phyloP scores from a whole-genome alignment of 2,797 vertebrate genomes.

The Anniella stebbinsi region DNA sequence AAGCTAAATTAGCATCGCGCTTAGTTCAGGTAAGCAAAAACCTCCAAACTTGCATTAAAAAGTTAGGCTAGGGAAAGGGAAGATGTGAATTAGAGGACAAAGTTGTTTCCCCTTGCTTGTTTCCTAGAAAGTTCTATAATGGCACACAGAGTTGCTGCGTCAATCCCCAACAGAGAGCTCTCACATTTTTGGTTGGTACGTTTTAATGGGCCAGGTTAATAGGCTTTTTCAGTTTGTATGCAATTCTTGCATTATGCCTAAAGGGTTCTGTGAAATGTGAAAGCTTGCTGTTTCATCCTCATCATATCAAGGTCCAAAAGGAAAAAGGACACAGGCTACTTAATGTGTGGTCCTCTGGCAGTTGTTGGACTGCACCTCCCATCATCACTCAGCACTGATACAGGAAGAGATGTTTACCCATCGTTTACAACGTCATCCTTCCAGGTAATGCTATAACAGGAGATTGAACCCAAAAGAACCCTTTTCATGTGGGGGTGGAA shows the following conservation, averaged over 20 bases:
- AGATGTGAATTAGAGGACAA: slow-evolving; percentile 19
- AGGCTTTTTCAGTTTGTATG: background rate
- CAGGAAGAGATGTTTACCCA: background rate
- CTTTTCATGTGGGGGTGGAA: background rate
- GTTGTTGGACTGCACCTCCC: no score
- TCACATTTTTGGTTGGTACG: background rate
- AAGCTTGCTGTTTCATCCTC: background rate
- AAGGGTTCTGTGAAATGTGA: background rate
- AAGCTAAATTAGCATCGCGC: slow-evolving; percentile 16
- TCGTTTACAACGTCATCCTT: background rate
- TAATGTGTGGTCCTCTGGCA: no score
- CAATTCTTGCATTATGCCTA: background rate
- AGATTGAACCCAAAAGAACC: background rate
- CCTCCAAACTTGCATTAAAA: slow-evolving; percentile 22
- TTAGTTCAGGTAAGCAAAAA: slow-evolving; percentile 25
- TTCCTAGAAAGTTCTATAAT: background rate
- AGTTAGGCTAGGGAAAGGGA: background rate
- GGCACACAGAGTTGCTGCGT: background rate
- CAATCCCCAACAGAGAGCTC: background rate
- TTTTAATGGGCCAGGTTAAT: background rate
- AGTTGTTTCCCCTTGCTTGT: background rate
- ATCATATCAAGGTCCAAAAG: background rate
- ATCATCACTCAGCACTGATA: no score
- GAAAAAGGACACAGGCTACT: background rate
- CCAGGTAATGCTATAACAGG: background rate